Evolutionary conservation across 2,888 invertebrate species (phyloP).

Genomic region (Heliconius sara): DNA sequence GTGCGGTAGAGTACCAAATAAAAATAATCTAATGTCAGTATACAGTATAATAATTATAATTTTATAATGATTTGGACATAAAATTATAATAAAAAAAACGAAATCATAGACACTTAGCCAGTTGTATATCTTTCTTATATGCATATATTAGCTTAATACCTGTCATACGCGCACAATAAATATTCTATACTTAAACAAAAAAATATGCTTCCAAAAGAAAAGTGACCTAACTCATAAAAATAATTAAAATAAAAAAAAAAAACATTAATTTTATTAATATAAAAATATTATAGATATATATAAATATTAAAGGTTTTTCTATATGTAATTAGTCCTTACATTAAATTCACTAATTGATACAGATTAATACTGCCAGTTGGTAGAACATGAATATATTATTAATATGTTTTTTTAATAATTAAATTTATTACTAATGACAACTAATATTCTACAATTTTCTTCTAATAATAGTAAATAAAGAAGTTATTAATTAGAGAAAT

Average conservation of each 20-base stretch:
- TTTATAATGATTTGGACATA: too few relatives aligned
- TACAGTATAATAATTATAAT: too few relatives aligned
- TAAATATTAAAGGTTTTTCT: background rate
- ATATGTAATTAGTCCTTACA: background rate
- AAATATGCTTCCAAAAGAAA: constrained; percentile 7
- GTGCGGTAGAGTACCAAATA: too few relatives aligned
- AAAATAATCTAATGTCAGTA: too few relatives aligned
- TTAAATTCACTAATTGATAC: background rate
- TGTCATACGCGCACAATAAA: constrained; percentile 1
- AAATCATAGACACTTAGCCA: too few relatives aligned
- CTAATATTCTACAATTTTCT: too few relatives aligned
- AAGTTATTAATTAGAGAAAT: too few relatives aligned
- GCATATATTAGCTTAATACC: background rate
- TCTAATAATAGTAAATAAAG: too few relatives aligned
- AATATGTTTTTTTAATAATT: background rate
- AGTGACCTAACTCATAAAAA: background rate
- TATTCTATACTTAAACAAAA: background rate
- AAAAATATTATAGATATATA: background rate
- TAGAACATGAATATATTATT: background rate
- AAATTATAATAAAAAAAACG: too few relatives aligned
- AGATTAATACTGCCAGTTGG: constrained; percentile 1
- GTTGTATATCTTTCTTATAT: background rate
- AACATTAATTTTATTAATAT: background rate
- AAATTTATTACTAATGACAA: background rate
- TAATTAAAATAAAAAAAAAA: background rate